phyloP scores from a whole-genome alignment of 2,113 vertebrate genomes.

The Mesembrinibis cayennensis region DNA sequence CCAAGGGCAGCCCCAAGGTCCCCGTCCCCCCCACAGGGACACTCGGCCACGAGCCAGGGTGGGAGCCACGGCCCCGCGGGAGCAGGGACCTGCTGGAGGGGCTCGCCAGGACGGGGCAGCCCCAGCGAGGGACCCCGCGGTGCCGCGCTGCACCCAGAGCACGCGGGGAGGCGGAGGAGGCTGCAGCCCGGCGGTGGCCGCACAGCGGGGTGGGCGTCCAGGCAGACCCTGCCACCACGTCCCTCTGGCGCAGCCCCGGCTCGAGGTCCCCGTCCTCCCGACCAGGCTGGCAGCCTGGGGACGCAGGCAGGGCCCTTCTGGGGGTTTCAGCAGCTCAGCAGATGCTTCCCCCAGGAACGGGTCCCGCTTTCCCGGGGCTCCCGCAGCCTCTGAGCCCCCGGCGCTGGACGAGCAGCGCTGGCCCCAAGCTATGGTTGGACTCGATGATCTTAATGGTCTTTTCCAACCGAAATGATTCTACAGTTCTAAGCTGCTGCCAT shows the following conservation, averaged over 20 bases:
- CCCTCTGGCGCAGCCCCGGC: neutral
- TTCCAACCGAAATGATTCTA: neutral
- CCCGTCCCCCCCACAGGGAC: neutral
- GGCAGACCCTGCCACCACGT: neutral
- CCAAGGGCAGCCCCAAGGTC: neutral
- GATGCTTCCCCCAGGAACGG: neutral
- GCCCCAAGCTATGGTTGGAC: neutral
- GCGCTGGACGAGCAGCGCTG: rapidly evolving
- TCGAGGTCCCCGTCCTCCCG: neutral
- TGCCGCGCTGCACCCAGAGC: neutral
- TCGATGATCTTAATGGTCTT: too few species aligned
- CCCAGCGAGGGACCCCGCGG: neutral
- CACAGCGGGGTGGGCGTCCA: neutral
- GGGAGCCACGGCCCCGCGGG: neutral
- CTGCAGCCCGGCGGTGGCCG: neutral
- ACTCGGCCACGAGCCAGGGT: neutral
- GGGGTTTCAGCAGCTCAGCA: too few species aligned
- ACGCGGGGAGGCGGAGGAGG: neutral
- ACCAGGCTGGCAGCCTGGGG: neutral
- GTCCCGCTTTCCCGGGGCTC: neutral
- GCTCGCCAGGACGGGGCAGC: rapidly evolving
- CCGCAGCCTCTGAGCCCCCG: neutral
- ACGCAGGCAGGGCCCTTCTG: too few species aligned
- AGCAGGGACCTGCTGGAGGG: neutral
- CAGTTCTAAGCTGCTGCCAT: neutral